Evolutionary conservation across 2,888 invertebrate species (phyloP), one percentile per base, ranked within the genome.

Genomic region (Gnatocerus cornutus): DNA sequence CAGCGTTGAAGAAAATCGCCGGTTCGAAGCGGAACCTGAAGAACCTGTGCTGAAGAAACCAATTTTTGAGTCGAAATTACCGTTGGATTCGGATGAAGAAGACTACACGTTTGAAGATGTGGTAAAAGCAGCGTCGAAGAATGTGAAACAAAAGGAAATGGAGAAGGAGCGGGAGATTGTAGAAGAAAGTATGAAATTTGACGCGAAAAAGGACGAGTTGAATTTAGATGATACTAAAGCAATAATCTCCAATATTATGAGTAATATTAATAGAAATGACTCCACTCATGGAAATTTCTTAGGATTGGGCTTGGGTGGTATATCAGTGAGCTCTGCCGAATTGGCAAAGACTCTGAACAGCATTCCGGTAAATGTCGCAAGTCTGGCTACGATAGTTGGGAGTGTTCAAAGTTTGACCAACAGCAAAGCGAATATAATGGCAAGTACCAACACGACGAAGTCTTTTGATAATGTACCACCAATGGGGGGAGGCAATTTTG

Each of bases 41-140:
- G 70, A 67, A 39, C 81, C 13, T 1, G 10, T n/a, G 37, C 4
- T 77, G 61, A 64, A 52, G 29, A 65, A 53, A 45, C 4, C 27
- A 6, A 39, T 12, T 5, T 33, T 4, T 66, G 56, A 56, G 14
- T 80, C 81, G 0, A 82, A 81, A 30, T 77, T 80, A 0, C 83
- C 85, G 0, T 77, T 81, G 0, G 88, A 90, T 68, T 87, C 89
- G n/a, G 89, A 92, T 73, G 93, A 92, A 66, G 94, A 94, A 76
- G 94, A 94, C 79, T 95, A 95, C 76, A 90, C 91, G n/a, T 93
- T 92, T 72, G 93, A 94, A 75, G 95, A 95, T 82, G 92, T 93
- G 45, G 92, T 93, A 76, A 90, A 92, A 81, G 92, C 92, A 0
- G 93, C 91, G 0, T 91, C 90, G 0, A 90, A 90, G 77, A 93